Evolutionary conservation across 2,797 vertebrate species (phyloP), one percentile per base, ranked within the genome.

Genomic region (Onychomys leucogaster): DNA sequence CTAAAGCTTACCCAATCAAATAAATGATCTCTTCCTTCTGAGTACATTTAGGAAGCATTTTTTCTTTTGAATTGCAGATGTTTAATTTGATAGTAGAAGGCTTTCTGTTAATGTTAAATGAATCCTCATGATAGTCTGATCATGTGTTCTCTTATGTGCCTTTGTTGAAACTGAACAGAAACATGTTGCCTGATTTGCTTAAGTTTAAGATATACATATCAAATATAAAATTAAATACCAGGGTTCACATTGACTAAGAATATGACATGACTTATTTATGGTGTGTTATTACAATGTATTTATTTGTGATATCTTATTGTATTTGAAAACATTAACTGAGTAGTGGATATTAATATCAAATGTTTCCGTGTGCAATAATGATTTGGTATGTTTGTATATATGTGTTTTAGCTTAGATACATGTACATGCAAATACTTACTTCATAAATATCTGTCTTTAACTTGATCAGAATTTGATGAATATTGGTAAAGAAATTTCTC

Each of bases 181-280:
- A 65, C 87, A 81, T 88, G 25, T 83, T 96, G 41, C 41, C 96
- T 97, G 75, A 46, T 92, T 86, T 65, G 16, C 13, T 91, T 91
- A 93, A 55, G 59, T n/a, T 29, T 46, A 17, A 43, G 77, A 95
- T 92, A 96, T 93, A 95, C 93, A 97, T 96, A 97, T 97, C 83
- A 89, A 71, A 86, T 94, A 86, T 12, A 94, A 95, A 96, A 96
- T 75, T 52, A 95, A 81, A 41, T 61, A 37, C 0, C 88, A 52
- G 52, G 32, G 95, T 96, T 90, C 63, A 37, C 0, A 59, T 92
- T 19, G 3, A 67, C 11, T 95, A 83, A 96, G 9, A 69, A 32
- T 69, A 27, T 43, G 23, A 37, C 21, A 75, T 94, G 93, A 59
- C 23, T 91, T 61, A 13, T 52, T 46, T 75, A 52, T 21, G 96